Evolutionary conservation across 2,113 vertebrate genomes (phyloP), one percentile per base, ranked within the genome.

Genomic region (Leptocoma aspasia): DNA sequence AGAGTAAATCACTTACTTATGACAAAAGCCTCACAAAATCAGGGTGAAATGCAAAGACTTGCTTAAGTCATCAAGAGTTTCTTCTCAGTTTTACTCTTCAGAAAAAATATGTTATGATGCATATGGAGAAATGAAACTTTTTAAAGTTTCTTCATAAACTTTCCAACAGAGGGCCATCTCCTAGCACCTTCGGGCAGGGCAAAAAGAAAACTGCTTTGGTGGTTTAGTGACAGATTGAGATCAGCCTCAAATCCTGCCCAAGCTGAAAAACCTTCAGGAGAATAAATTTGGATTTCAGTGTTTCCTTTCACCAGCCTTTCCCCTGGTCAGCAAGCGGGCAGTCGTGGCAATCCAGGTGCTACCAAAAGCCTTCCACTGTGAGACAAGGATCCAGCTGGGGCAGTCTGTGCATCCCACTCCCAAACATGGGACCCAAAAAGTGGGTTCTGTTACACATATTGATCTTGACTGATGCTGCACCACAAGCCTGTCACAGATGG

Each of bases 351-450:
- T 7, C 8, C 65, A 75, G 14, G 21, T 35, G 21, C 27, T 47
- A 41, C 27, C 20, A 44, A 70, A 89, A 76, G 0, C 5, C 6
- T 65, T 60, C 19, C 10, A 19, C 23, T 61, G 10, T 4, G 26
- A 64, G 50, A 19, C 3, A 33, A 72, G 23, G 26, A 26, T 7
- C 3, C 1, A 12, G 0, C 37, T 28, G 14, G 8, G 22, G 15
- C 39, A 54, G 5, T 54, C 31, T 82, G 42, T 49, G 30, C 11
- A 15, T 30, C 39, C 56, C 33, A 6, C 2, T 79, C 15, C 27
- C 28, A 41, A 53, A 49, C 5, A 4, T 33, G 47, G 15, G 11
- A 9, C 18, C 13, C 60, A 66, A 7, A 20, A 30, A 16, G 19
- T 3, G 26, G 44, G 15, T 63, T 47, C 49, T 82, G 28, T 75